Percentiles rank a stretch among this genome's conserved stretches.
Evolutionary conservation across 2,888 invertebrate genomes (phyloP).

Genomic region (Glaucopsyche alexis): DNA sequence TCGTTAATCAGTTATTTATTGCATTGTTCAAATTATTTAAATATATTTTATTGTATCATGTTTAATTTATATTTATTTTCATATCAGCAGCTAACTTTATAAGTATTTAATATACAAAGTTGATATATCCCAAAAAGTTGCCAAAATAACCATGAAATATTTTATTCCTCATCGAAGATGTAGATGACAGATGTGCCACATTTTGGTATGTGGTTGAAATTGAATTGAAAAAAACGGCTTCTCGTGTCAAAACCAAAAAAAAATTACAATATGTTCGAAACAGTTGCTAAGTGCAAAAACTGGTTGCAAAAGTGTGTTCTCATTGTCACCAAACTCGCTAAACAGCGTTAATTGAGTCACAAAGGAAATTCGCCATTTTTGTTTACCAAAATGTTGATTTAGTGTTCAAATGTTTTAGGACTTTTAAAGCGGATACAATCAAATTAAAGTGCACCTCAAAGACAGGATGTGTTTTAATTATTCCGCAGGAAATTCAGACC

Average conservation of each 20-base stretch:
- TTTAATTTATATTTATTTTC: not conserved
- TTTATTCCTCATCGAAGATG: no score
- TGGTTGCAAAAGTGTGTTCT: conserved; percentile 61
- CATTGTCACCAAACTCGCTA: conserved; percentile 66
- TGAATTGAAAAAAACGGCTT: no score
- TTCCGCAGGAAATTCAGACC: conserved; percentile 15
- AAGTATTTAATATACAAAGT: no score
- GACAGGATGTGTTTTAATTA: conserved; percentile 21
- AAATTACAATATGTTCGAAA: not conserved
- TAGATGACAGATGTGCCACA: no score
- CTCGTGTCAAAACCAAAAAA: no score
- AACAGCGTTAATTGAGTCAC: conserved; percentile 68
- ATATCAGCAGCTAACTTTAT: no score
- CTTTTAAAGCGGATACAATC: not conserved
- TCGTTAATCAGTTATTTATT: not conserved
- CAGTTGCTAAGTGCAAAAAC: conserved; percentile 45
- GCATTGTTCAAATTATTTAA: conserved; percentile 1
- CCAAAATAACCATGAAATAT: no score
- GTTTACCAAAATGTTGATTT: conserved; percentile 34
- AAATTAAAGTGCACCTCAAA: conserved; percentile 7
- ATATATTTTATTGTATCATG: not conserved
- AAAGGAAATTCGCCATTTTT: conserved; percentile 46
- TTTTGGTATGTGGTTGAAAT: not conserved
- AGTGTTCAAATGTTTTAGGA: conserved; percentile 9
- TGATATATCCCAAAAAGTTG: no score